Base-by-base conservation (phyloP, 2,888 invertebrate genomes). In the Eilema sororculum region DNA sequence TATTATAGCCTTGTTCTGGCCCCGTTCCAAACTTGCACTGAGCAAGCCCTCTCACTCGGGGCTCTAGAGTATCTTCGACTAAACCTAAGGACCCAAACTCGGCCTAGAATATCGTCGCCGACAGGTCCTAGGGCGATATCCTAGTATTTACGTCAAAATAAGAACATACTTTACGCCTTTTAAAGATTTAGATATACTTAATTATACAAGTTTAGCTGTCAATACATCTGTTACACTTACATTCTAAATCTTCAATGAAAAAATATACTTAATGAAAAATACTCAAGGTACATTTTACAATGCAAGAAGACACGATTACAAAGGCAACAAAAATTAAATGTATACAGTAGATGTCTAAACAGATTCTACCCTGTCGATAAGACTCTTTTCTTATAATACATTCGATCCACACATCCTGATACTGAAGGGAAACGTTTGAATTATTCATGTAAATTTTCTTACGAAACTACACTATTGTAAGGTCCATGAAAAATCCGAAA, bases 281-380 rank as follows among this genome's bases (percentile, higher is more conserved):
- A 75, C 82, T 76, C 74, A 73, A 73, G 76, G 76, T 79, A 77
- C 65, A 72, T 74, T 78, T 73, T 77, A 60, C 63, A 78, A 69
- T 72, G 78, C 4, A 67, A 81, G 73, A 80, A 81, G 81, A 82
- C 79, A 82, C 79, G 65, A 75, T 82, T 71, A 64, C 61, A 79
- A 82, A 83, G 81, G 81, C 79, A 79, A 78, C 81, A 79, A 69
- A 81, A 82, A 77, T 71, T 63, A 74, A 52, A 69, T 65, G 70
- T 81, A 76, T 74, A 78, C 73, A 70, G 52, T 69, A 62, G 62
- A 63, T 72, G 68, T 74, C 61, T 72, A 65, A 83, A 79, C 75
- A 82, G 83, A 73, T 76, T 71, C 74, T 71, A 85, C 85, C 87
- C 87, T 86, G 87, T 84, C 78, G 58, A 68, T 78, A 78, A 72